Evolutionary conservation across 1,140 invertebrate genomes (phyloP).

Genomic region (Zaprionus vittiger): DNA sequence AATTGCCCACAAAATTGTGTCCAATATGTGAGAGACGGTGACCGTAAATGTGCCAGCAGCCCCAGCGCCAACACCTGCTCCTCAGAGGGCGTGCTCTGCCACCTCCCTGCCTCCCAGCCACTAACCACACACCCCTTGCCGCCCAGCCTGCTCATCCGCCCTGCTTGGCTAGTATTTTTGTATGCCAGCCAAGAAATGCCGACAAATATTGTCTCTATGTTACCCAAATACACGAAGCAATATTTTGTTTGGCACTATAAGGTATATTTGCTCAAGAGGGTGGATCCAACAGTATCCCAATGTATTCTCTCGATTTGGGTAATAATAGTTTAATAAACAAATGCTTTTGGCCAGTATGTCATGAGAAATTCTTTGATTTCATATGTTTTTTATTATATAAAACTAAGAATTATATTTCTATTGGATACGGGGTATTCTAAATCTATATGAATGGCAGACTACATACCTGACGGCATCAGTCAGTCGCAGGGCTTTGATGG

Average conservation of each 20-base stretch:
- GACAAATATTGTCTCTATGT: constrained; percentile 58
- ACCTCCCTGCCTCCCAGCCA: not conserved
- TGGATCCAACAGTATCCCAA: not conserved
- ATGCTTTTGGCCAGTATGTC: not conserved
- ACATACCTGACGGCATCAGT: not conserved
- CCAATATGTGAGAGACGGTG: constrained; percentile 67
- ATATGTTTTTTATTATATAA: not conserved
- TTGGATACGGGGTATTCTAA: not conserved
- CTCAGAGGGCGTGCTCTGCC: constrained; percentile 6
- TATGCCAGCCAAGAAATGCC: constrained; percentile 66
- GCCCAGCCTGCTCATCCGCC: not conserved
- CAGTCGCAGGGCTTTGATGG: not conserved
- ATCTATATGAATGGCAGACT: constrained; percentile 4
- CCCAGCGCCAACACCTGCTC: constrained; percentile 63
- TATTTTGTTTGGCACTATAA: constrained; percentile 33
- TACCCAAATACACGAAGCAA: constrained; percentile 36
- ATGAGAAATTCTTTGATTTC: not conserved
- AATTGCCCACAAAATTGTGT: constrained; percentile 71
- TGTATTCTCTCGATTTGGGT: not conserved
- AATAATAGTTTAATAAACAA: no score
- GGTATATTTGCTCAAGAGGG: constrained; percentile 9
- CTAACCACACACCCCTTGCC: not conserved
- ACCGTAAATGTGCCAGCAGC: constrained; percentile 60
- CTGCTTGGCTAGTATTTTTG: constrained; percentile 42
- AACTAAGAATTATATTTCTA: not conserved